Conservation (phyloP, 2,797 vertebrate genomes). For the Tragopan temminckii region DNA sequence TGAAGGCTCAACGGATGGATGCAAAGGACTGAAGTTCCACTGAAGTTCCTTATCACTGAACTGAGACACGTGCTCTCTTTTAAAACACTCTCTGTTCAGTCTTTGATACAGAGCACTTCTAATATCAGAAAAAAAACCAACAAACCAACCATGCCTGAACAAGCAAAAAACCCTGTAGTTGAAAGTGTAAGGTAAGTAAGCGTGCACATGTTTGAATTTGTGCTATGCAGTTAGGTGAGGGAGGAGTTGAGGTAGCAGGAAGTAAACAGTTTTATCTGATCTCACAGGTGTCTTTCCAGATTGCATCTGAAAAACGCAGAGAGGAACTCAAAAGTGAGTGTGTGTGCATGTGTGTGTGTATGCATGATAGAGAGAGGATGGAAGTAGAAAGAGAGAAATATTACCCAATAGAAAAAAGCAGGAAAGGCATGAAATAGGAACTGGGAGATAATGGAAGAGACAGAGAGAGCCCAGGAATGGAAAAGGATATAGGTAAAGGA, state of each 20-base stretch:
- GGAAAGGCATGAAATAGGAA: background rate
- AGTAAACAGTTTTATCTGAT: conserved; percentile 46
- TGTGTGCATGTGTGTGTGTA: background rate
- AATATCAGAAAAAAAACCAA: background rate
- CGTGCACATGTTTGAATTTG: background rate
- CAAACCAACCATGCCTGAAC: background rate
- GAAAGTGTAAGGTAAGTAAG: background rate
- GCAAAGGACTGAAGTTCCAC: background rate
- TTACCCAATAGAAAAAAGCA: background rate
- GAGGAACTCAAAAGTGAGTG: background rate
- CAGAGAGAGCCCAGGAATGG: rapidly evolving
- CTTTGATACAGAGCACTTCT: background rate
- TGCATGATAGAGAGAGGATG: background rate
- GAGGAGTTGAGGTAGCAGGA: conserved; percentile 44
- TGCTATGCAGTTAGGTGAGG: conserved; percentile 5
- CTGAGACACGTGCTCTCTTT: background rate
- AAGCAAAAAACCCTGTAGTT: conserved; percentile 12
- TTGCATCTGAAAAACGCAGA: background rate
- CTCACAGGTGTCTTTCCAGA: conserved; percentile 30
- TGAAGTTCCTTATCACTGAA: background rate
- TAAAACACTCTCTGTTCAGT: background rate
- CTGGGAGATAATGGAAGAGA: background rate
- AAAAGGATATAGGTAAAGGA: background rate
- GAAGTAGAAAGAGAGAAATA: background rate
- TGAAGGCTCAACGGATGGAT: background rate